Evolutionary conservation across 2,797 vertebrate species (phyloP).

Genomic region (Sebastes diaconus): DNA sequence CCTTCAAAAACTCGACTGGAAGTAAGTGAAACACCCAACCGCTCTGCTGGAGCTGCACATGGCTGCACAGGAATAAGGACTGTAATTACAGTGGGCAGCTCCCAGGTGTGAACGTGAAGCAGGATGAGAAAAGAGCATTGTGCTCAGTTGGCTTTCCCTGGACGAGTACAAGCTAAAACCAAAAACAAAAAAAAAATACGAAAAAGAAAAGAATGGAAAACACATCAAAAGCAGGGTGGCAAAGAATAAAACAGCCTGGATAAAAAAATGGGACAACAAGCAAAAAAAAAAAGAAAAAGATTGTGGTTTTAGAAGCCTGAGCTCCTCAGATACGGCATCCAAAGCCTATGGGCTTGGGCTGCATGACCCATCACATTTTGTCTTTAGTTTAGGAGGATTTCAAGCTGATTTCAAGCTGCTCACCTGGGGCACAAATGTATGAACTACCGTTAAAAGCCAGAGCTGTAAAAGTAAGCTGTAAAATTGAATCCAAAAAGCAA

Average conservation of each 20-base stretch:
- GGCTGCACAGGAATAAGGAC: slow-evolving; percentile 23
- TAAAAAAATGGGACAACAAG: slow-evolving; percentile 15
- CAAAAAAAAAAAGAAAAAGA: not conserved
- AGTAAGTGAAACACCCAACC: slow-evolving; percentile 10
- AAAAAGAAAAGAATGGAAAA: not conserved
- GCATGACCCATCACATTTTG: not conserved
- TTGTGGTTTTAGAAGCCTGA: not conserved
- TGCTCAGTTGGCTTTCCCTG: not conserved
- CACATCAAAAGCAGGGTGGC: not conserved
- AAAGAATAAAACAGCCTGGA: slow-evolving; percentile 13
- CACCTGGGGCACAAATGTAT: not conserved
- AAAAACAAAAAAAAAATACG: not conserved
- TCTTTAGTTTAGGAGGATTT: not conserved
- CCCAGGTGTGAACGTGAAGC: slow-evolving; percentile 35
- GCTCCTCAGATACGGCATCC: not conserved
- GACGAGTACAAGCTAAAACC: not conserved
- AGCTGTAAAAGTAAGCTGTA: not conserved
- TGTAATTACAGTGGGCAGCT: slow-evolving; percentile 50
- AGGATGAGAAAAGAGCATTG: slow-evolving; percentile 14
- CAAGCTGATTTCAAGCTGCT: slow-evolving; percentile 4
- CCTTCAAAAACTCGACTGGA: not conserved
- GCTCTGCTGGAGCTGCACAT: slow-evolving; percentile 18
- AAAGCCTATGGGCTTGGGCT: not conserved
- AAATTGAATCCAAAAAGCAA: slow-evolving; percentile 2
- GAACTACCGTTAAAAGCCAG: not conserved